phyloP scores from a whole-genome alignment of 2,113 vertebrate species.

The Chloroceryle aenea region DNA sequence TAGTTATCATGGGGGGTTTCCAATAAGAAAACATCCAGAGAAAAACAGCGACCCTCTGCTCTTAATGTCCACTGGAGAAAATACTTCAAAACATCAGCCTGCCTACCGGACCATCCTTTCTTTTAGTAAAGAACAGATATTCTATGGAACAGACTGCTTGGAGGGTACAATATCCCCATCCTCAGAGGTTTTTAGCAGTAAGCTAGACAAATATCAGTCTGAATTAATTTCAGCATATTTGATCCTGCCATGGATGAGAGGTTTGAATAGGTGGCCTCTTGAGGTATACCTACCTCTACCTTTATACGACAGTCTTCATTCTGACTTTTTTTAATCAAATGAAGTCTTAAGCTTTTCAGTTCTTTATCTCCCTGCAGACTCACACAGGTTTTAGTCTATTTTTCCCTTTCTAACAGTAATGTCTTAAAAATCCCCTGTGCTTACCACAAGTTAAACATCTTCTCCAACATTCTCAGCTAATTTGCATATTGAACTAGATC shows the following conservation, averaged over 20 bases:
- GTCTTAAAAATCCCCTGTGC: background rate
- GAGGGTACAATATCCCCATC: background rate
- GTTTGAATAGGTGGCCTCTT: background rate
- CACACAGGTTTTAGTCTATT: background rate
- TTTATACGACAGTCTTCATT: background rate
- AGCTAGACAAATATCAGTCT: slow-evolving; percentile 1
- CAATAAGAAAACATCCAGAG: background rate
- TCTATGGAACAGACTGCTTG: background rate
- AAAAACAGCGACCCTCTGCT: background rate
- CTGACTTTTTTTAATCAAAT: slow-evolving; percentile 35
- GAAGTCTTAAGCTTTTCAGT: slow-evolving; percentile 3
- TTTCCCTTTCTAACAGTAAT: background rate
- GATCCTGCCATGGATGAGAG: background rate
- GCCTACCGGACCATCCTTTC: background rate
- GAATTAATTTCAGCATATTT: slow-evolving; percentile 18
- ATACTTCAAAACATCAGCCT: background rate
- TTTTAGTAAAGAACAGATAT: background rate
- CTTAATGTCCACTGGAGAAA: background rate
- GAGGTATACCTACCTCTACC: background rate
- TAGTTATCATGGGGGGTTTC: background rate
- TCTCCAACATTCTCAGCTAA: background rate
- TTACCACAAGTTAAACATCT: background rate
- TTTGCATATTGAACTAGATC: background rate
- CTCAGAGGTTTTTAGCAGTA: background rate
- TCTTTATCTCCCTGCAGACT: background rate